A percentile compares a stretch with the other conserved stretches of the same genome.
Evolutionary conservation across 2,797 vertebrate species (phyloP).

Genomic region (Galaxias olidus): DNA sequence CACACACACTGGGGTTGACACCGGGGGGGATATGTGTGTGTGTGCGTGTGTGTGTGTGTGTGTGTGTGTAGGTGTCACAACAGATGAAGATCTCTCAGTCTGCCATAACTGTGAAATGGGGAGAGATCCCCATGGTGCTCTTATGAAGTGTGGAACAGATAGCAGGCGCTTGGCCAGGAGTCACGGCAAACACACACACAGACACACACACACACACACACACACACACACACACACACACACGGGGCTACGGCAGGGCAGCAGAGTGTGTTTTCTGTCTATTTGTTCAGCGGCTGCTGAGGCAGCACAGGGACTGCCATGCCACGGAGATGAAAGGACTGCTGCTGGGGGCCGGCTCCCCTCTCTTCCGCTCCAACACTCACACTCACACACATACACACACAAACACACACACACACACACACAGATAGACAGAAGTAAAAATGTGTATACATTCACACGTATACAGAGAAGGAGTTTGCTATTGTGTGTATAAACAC

Average conservation of each 20-base stretch:
- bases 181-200: constrained; percentile 1
- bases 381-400: too few relatives aligned
- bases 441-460: too few relatives aligned
- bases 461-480: neutral
- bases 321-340: constrained; percentile 19
- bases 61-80: neutral
- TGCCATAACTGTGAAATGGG: constrained; percentile 14
- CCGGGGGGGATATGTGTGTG: constrained; percentile 11
- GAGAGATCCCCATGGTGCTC: constrained; percentile 38
- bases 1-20: neutral
- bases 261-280: constrained; percentile 1
- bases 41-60: neutral
- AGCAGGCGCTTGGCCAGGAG: constrained; percentile 20
- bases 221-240: constrained; percentile 2
- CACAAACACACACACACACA: too few relatives aligned
- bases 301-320: constrained; percentile 30
- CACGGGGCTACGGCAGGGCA: neutral
- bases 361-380: too few relatives aligned
- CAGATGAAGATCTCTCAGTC: constrained; percentile 27
- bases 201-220: neutral
- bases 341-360: neutral
- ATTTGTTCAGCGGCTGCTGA: constrained; percentile 41
- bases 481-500: neutral
- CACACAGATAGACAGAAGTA: too few relatives aligned
- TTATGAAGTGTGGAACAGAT: constrained; percentile 45